Base-by-base conservation (phyloP, 2,888 invertebrate species). In the Cancer borealis region DNA sequence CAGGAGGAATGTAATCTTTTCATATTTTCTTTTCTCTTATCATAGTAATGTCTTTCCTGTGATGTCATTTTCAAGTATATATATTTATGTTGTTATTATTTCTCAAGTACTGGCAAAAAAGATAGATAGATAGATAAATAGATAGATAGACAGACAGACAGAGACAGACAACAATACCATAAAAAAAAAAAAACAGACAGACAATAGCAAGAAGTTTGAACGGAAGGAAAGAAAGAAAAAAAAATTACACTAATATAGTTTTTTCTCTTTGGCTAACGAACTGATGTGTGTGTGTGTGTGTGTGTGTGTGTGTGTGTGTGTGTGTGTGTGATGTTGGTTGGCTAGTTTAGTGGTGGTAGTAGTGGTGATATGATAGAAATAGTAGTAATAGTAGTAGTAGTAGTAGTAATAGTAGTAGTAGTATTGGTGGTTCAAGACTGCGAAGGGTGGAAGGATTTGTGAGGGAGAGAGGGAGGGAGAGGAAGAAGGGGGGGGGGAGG, bases 301-400 rank as follows among this genome's bases (percentile, higher is more conserved):
- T 79, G 79, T 79, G 79, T 79, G 79, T 79, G 84, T 84, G 17
- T 12, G 84, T 84, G 84, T 84, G 84, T 84, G 84, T 84, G 84
- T 84, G 84, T 84, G 84, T 84, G 84, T 84, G 84, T 84, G n/a
- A 39, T 84, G 84, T 84, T 17, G 17, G 84, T 84, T 17, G 17
- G 84, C n/a, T 17, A 12, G 84, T 30, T 12, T 54, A 39, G 54
- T 54, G 54, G 8, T 10, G 8, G 54, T 54, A 14, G 10, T 17
- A 21, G 66, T 17, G n/a, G 10, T 17, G 21, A 21, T 66, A 66
- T 17, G 21, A n/a, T 66, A 21, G 66, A n/a, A 21, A 0, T 66
- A 17, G 14, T 21, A 4, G 45, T 26, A 21, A 30, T 49, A 14
- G 26, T 30, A 12, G 21, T 26, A 12, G 47, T 46, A 17, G n/a